phyloP scores from a whole-genome alignment of 2,113 vertebrate species.

The Stomatorhinus ivindoensis region DNA sequence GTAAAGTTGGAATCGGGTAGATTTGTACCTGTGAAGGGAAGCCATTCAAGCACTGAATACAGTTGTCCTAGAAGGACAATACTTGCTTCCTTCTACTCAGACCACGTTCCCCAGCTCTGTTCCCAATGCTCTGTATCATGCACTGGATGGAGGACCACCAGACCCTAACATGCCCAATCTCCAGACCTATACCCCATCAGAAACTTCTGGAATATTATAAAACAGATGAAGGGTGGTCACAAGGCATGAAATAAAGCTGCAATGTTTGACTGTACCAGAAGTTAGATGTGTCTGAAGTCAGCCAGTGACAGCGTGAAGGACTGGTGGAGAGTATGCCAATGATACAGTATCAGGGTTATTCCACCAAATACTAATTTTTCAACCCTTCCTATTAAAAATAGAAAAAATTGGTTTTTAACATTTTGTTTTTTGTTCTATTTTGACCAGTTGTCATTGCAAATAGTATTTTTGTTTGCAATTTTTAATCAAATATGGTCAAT shows the following conservation, averaged over 20 bases:
- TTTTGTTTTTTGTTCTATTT: neutral
- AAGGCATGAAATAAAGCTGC: neutral
- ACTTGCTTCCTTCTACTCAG: neutral
- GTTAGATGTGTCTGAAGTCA: neutral
- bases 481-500: neutral
- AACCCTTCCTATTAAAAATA: neutral
- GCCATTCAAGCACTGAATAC: neutral
- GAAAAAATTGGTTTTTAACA: neutral
- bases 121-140: neutral
- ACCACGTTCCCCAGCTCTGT: neutral
- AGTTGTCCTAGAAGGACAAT: neutral
- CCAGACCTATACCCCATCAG: neutral
- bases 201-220: neutral
- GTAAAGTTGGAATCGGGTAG: neutral
- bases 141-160: neutral
- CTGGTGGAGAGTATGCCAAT: neutral
- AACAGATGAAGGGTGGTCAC: neutral
- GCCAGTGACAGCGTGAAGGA: neutral
- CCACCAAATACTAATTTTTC: neutral
- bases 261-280: neutral
- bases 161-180: neutral
- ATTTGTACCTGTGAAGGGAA: neutral
- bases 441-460: neutral
- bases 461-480: neutral
- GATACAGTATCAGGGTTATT: neutral